A percentile compares a stretch with the other conserved stretches of the same genome.
phyloP scores from a whole-genome alignment of 2,888 invertebrate species.

The Incurvaria masculella region DNA sequence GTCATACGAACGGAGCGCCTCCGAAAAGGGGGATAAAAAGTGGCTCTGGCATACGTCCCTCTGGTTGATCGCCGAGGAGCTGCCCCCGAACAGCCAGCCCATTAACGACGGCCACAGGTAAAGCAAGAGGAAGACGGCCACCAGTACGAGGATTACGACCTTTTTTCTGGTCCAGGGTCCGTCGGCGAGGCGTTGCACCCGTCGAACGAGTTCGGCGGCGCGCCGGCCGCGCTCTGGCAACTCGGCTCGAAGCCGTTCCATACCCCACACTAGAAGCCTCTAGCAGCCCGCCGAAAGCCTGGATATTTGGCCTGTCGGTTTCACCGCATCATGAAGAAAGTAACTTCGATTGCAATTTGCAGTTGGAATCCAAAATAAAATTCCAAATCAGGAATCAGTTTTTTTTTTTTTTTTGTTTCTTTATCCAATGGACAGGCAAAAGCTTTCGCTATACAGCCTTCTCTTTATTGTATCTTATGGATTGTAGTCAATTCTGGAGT shows the following conservation, averaged over 20 bases:
- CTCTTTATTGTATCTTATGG: too few species aligned
- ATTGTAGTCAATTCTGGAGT: too few species aligned
- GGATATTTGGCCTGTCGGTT: too few species aligned
- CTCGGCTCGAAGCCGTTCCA: slow-evolving; percentile 38
- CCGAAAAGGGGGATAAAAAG: slow-evolving; percentile 58
- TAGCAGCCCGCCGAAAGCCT: too few species aligned
- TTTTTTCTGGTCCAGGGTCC: slow-evolving; percentile 50
- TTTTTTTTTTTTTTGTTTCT: too few species aligned
- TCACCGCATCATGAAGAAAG: too few species aligned
- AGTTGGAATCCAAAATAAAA: too few species aligned
- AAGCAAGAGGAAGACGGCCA: slow-evolving; percentile 55
- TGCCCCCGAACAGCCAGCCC: slow-evolving; percentile 57
- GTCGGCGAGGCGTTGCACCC: slow-evolving; percentile 43
- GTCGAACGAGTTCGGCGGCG: slow-evolving; percentile 42
- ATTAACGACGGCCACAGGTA: slow-evolving; percentile 64
- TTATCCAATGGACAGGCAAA: too few species aligned
- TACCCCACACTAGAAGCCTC: too few species aligned
- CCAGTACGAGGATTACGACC: slow-evolving; percentile 46
- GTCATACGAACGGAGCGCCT: slow-evolving; percentile 62
- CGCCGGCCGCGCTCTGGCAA: slow-evolving; percentile 41
- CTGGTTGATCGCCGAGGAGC: slow-evolving; percentile 38
- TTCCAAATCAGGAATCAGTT: too few species aligned
- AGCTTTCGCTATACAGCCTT: too few species aligned
- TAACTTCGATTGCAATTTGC: too few species aligned
- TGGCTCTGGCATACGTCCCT: slow-evolving; percentile 65